Base-by-base conservation (phyloP, 2,888 invertebrate species). In the Ochropleura leucogaster region DNA sequence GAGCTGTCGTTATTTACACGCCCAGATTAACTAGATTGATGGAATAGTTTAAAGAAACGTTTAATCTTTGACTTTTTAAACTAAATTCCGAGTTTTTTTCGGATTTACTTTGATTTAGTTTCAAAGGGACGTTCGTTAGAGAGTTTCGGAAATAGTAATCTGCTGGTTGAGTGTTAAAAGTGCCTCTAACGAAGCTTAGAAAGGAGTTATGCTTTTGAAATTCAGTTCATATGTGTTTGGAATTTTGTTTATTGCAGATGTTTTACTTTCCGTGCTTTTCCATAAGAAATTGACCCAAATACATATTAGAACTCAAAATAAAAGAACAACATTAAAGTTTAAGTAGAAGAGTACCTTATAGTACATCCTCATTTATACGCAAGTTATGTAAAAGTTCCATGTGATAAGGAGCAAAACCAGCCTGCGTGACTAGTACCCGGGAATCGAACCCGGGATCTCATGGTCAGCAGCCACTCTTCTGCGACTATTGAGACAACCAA, bases 21-120 rank as follows among this genome's bases (percentile, higher is more conserved):
- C 82, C 74, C 68, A 88, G 88, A 87, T 90, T 91, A 92, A 91
- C 89, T 86, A 91, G 92, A 92, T 87, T 87, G 89, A 93, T 93
- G 91, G 87, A 85, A 86, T 82, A 88, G 86, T 90, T 87, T 82
- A 85, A 88, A 88, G 83, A 77, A 88, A 87, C 89, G 85, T 85
- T 91, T 90, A 91, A 91, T 91, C 91, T 92, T 89, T 88, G 89
- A 85, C 90, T 90, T 90, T 86, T 89, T 85, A 79, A 66, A 86
- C 83, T 64, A 71, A 83, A 86, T 82, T 83, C 81, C 59, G 40
- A 62, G 70, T 66, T 68, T 80, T 85, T 84, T 83, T 80, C 71
- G 75, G 77, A 80, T 84, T 75, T 72, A 71, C 79, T 88, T 87
- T 87, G 85, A 80, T 87, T 87, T 73, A 47, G n/a, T 85, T 83